Conservation (phyloP, 1,140 invertebrate species). For the Aphis gossypii region DNA sequence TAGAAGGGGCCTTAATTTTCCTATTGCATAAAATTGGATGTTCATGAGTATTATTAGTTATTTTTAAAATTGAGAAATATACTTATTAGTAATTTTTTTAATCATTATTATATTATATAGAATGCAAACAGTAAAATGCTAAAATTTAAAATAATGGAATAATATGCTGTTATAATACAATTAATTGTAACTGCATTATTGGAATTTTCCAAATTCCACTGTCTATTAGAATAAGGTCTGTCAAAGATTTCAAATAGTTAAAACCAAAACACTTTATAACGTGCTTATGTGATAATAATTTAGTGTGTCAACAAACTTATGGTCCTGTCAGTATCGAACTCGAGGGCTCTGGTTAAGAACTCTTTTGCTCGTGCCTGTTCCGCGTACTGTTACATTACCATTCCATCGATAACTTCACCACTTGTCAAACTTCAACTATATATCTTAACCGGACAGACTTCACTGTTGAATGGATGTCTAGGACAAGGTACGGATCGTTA, state of each 20-base stretch:
- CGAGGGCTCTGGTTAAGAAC: constrained; percentile 62
- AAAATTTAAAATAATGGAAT: neutral
- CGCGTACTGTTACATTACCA: constrained; percentile 94
- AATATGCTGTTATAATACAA: neutral
- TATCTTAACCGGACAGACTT: constrained; percentile 86
- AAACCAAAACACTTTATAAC: neutral
- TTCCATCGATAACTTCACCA: constrained; percentile 86
- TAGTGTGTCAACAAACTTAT: constrained; percentile 82
- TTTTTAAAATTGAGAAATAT: neutral
- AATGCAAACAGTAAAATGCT: neutral
- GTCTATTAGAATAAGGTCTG: neutral
- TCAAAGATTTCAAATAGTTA: neutral
- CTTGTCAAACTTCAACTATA: constrained; percentile 82
- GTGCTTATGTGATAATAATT: constrained; percentile 59
- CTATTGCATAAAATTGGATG: neutral
- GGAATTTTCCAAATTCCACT: neutral
- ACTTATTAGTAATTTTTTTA: neutral
- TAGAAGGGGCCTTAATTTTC: neutral
- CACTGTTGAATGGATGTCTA: constrained; percentile 87
- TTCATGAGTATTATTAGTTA: neutral
- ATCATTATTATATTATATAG: too few relatives aligned
- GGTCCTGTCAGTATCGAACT: constrained; percentile 76
- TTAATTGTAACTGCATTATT: neutral
- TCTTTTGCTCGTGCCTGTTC: constrained; percentile 92
- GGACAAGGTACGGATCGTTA: constrained; percentile 78